Conservation (phyloP, 2,113 vertebrate genomes). For the Erinaceus europaeus region DNA sequence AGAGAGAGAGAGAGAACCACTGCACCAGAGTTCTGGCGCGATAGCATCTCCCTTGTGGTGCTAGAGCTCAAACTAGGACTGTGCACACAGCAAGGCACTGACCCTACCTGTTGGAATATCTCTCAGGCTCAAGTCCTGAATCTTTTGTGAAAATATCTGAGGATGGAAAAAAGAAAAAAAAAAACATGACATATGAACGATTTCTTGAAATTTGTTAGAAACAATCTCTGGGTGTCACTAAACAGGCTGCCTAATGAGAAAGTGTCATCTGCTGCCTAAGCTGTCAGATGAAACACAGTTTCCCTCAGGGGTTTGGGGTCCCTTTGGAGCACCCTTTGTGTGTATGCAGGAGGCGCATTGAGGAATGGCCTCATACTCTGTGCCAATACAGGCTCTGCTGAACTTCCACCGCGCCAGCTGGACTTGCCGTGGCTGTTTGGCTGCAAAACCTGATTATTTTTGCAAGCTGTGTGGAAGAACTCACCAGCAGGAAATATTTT, state of each 20-base stretch:
- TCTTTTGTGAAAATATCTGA: too few species aligned
- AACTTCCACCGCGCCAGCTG: conserved; percentile 4
- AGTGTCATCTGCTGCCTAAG: conserved; percentile 45
- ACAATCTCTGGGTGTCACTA: background rate
- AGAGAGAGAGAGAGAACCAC: too few species aligned
- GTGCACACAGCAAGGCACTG: too few species aligned
- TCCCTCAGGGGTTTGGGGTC: background rate
- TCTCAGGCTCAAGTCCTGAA: too few species aligned
- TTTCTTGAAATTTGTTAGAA: conserved; percentile 51
- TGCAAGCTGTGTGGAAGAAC: conserved; percentile 54
- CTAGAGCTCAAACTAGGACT: too few species aligned
- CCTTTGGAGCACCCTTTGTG: conserved; percentile 45
- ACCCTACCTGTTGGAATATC: too few species aligned
- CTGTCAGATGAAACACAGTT: conserved; percentile 22
- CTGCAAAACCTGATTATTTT: conserved; percentile 61
- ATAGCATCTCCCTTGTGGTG: too few species aligned
- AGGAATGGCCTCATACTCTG: background rate
- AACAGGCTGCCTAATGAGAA: conserved; percentile 40
- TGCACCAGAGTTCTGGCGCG: too few species aligned
- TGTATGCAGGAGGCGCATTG: conserved; percentile 12
- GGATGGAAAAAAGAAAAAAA: too few species aligned
- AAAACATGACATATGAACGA: too few species aligned
- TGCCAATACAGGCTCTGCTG: conserved; percentile 7
- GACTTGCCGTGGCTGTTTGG: background rate
- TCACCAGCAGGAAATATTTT: conserved; percentile 52